Evolutionary conservation across 2,888 invertebrate species (phyloP).

Genomic region (Craniophora ligustri): DNA sequence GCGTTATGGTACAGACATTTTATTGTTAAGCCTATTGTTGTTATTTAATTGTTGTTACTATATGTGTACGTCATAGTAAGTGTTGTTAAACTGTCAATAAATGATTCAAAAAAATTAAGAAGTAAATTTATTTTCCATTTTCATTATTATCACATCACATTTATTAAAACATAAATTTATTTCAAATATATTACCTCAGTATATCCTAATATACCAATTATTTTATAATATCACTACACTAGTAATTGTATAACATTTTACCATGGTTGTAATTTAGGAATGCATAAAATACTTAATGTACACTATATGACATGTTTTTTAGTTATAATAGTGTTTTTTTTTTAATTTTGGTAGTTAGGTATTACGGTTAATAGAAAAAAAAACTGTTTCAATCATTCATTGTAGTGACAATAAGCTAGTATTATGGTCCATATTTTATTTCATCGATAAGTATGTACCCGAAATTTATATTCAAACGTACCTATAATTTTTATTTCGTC

Average conservation of each 20-base stretch:
- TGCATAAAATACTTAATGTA: conserved; percentile 17
- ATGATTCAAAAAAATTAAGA: conserved; percentile 56
- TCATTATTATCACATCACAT: conserved; percentile 28
- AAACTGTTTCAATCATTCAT: too few species aligned
- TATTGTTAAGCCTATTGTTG: conserved; percentile 26
- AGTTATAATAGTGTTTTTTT: too few species aligned
- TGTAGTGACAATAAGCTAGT: too few species aligned
- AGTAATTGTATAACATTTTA: conserved; percentile 16
- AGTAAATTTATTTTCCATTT: conserved; percentile 49
- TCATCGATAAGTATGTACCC: too few species aligned
- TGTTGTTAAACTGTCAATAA: conserved; percentile 56
- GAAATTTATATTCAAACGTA: too few species aligned
- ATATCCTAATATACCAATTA: background rate
- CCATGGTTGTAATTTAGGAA: conserved; percentile 29
- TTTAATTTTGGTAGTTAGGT: too few species aligned
- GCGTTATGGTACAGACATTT: conserved; percentile 32
- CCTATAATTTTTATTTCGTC: too few species aligned
- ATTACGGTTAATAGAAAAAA: too few species aligned
- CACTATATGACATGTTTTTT: too few species aligned
- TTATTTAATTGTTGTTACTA: conserved; percentile 65
- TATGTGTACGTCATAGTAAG: conserved; percentile 64
- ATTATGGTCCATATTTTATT: too few species aligned
- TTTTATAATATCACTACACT: conserved; percentile 9
- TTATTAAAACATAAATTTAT: conserved; percentile 24
- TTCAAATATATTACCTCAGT: conserved; percentile 12